These are phyloP conservation scores for Myiothlypis coronata DNA, from an alignment of 2,797 vertebrate genomes.

Conservation along the genomic window DNA sequence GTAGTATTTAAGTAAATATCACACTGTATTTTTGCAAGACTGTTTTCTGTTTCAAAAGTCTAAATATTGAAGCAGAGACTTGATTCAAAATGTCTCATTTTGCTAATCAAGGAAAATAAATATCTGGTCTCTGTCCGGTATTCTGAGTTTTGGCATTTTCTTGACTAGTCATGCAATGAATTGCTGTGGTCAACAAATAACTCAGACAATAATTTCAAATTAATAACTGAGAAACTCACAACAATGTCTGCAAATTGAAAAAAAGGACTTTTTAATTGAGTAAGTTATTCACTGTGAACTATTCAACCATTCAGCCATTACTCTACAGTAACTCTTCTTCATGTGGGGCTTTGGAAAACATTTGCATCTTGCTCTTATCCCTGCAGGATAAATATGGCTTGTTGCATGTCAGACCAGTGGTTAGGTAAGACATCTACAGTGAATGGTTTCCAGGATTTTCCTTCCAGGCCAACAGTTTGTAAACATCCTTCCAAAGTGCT, in stretches of 20 bases:
- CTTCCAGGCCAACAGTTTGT: neutral
- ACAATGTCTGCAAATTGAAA: neutral
- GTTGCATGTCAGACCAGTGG: neutral
- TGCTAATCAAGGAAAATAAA: constrained; percentile 17
- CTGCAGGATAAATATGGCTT: neutral
- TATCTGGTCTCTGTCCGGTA: neutral
- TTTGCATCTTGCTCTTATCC: neutral
- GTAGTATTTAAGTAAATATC: constrained; percentile 23
- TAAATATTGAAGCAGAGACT: neutral
- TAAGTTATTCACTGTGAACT: neutral
- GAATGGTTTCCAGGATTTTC: neutral
- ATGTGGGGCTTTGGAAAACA: neutral
- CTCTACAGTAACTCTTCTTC: neutral
- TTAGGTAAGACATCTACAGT: neutral
- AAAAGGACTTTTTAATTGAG: neutral
- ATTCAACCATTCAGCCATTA: neutral
- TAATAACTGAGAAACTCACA: neutral
- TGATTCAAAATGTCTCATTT: constrained; percentile 19
- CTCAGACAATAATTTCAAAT: neutral
- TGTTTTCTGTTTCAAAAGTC: constrained; percentile 15
- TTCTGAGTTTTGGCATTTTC: constrained; percentile 6
- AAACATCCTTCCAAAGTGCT: neutral
- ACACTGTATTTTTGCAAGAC: neutral
- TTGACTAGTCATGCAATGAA: neutral
- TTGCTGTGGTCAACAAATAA: neutral